phyloP scores from a whole-genome alignment of 64 coral and sea anemone species.

The Cladopsammia gracilis region DNA sequence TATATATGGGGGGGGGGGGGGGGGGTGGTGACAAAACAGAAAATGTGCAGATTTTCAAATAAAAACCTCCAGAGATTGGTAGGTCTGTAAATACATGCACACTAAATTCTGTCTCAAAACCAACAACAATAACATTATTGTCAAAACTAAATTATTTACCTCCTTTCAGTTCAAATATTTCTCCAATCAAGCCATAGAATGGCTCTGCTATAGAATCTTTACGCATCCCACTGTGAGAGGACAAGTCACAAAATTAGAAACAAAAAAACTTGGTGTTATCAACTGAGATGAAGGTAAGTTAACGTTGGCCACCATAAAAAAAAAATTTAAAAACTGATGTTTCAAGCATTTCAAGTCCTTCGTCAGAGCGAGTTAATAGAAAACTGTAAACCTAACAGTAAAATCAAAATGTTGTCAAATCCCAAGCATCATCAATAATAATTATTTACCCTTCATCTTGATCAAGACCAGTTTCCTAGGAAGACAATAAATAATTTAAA shows the following conservation, averaged over 20 bases:
- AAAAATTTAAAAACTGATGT: too few species aligned
- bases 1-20: too few species aligned
- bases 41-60: too few species aligned
- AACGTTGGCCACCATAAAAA: too few species aligned
- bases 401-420: background rate
- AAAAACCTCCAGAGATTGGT: too few species aligned
- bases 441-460: constrained; percentile 77
- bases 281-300: too few species aligned
- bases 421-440: background rate
- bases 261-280: background rate
- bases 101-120: too few species aligned
- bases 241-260: background rate
- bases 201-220: constrained; percentile 99
- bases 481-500: background rate
- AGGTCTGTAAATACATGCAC: too few species aligned
- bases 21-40: too few species aligned
- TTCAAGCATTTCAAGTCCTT: too few species aligned
- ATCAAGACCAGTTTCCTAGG: constrained; percentile 75
- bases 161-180: constrained; percentile 99
- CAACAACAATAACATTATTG: too few species aligned
- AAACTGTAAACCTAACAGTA: background rate
- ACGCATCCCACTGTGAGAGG: constrained; percentile 50
- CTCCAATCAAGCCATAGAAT: constrained; percentile 93
- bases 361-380: constrained; percentile 5
- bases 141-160: constrained; percentile 47